Conservation (phyloP, 1,140 invertebrate genomes). For the Bombus waltoni region DNA sequence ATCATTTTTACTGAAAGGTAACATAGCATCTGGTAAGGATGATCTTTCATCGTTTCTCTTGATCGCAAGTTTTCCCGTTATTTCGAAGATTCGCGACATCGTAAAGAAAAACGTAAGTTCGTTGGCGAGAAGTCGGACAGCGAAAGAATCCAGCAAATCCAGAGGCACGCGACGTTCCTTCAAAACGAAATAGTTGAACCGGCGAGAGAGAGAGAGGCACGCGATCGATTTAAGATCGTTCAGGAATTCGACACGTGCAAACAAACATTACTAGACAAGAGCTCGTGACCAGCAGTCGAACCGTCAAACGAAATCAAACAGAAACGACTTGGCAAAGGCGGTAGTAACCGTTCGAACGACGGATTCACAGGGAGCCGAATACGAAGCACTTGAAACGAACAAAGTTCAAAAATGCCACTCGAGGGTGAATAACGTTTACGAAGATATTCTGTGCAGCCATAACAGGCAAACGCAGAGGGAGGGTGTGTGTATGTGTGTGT, state of each 20-base stretch:
- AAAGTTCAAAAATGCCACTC: slow-evolving; percentile 29
- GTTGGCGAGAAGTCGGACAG: too few species aligned
- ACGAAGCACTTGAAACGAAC: neutral
- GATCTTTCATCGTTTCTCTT: too few species aligned
- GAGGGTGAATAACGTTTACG: slow-evolving; percentile 39
- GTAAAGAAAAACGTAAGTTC: neutral
- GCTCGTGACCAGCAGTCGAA: neutral
- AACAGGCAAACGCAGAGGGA: neutral
- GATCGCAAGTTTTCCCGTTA: too few species aligned
- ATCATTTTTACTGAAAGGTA: too few species aligned
- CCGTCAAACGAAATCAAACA: slow-evolving; percentile 40
- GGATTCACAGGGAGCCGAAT: neutral
- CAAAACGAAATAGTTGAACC: neutral
- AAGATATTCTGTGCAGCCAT: slow-evolving; percentile 2
- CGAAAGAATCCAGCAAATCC: too few species aligned
- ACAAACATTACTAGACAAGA: neutral
- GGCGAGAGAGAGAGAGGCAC: too few species aligned
- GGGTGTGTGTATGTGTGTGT: neutral
- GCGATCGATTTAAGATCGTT: neutral
- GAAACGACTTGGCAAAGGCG: neutral
- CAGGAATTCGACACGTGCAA: neutral
- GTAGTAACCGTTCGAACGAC: neutral
- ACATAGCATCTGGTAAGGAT: too few species aligned
- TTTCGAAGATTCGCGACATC: too few species aligned
- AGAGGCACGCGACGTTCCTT: too few species aligned